Evolutionary conservation across 2,113 vertebrate genomes (phyloP), one percentile per base, ranked within the genome.

Genomic region (Prunella fulvescens): DNA sequence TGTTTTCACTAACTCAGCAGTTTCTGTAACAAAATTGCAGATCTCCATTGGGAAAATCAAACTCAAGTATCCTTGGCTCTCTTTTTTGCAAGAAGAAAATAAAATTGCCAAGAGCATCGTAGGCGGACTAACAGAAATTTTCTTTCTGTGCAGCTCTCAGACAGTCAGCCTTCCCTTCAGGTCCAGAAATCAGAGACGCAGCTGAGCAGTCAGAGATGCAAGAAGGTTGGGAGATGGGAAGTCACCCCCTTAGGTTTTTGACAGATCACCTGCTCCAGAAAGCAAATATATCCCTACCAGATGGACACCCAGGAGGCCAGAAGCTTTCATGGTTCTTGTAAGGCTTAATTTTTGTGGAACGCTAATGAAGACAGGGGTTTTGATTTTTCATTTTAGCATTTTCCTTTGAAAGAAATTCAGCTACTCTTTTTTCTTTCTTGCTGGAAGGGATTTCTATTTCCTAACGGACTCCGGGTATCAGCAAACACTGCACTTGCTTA

Each of bases 11-110:
- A 96, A 86, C 81, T 93, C 93, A 94, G 88, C 93, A 81, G 12
- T 96, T 96, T 90, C 82, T 92, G 70, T 65, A 86, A 81, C 64
- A 95, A 92, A 91, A 88, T 88, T 90, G 57, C 82, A 81, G 40
- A 84, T 93, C 96, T 96, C 93, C 16, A 5, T 53, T 86, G 93
- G 90, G 95, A 92, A 83, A 92, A 78, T 90, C 83, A 92, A 81
- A 42, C 24, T 83, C 88, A 95, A 93, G 72, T 66, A 83, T 95
- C 74, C 51, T 83, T 96, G 92, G 79, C 85, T 90, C 9, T 72
- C 45, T 47, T 67, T 65, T 92, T 76, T 81, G 25, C 0, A 3
- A 57, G 50, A 48, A 73, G 53, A 88, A 84, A 74, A 90, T 88
- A 33, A 69, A 88, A 70, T 66, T 90, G 28, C 35, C 1, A 22